Evolutionary conservation across 2,888 invertebrate genomes (phyloP), one percentile per base, ranked within the genome.

Genomic region (Drosophila nigricruria): DNA sequence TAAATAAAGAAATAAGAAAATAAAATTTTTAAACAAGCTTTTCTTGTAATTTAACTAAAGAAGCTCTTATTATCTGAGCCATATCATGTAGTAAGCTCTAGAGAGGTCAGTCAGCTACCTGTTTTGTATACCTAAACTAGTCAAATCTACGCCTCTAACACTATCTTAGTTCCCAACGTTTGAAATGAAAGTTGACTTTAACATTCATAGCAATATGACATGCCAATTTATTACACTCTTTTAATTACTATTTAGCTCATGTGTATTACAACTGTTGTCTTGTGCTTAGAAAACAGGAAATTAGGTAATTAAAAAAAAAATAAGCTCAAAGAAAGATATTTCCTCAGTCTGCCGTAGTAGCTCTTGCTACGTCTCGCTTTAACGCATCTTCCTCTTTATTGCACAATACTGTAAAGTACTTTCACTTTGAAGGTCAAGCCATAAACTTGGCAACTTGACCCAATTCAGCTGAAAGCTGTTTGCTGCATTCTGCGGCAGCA

Each of bases 401-500:
- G 1, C 20, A 30, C 42, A 47, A 47, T 10, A 32, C 4, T 30
- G 34, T 40, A 45, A 59, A 49, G 16, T 23, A 47, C 47, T 54
- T 50, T 50, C 40, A 25, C 38, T 16, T 3, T 60, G 59, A 77
- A 77, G 73, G 72, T 67, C 72, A 47, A 30, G 2, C 45, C 16
- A 34, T 36, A 45, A 59, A 36, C 40, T 52, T 45, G 65, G 3
- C 49, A 53, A 70, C 56, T 67, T 83, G 82, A 80, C 82, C 86
- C 65, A 82, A 66, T 85, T 85, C 67, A 52, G 47, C 25, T 53
- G 65, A 36, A 70, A 49, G 50, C 57, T 49, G 50, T 69, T 78
- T 47, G 50, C 59, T 57, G 77, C 67, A 69, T 81, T 79, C 88
- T 70, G 71, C 66, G 79, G 67, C 70, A 77, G 82, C 72, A 81